Evolutionary conservation across 2,797 vertebrate species (phyloP), one percentile per base, ranked within the genome.

Genomic region (Sebastes vulpes): DNA sequence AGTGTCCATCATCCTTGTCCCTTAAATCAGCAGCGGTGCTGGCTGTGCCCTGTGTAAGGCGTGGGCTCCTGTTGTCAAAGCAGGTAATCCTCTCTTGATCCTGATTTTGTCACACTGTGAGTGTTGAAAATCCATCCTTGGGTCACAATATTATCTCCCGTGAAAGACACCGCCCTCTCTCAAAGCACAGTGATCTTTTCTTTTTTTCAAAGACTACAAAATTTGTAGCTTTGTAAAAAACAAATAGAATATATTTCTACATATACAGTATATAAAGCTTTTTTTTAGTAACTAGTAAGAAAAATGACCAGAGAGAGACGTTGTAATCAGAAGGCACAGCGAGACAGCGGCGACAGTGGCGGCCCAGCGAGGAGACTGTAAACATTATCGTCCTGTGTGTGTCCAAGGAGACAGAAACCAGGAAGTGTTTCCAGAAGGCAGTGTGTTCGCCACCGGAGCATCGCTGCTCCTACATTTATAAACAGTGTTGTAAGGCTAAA

Each of bases 241-340:
- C 90, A 91, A 83, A 88, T 82, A 79, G 50, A 86, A 81, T 91
- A 90, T 77, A 89, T 87, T 81, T 89, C 73, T 71, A 89, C 85
- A 89, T 87, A 77, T 77, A 91, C 53, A 79, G 64, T 84, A 81
- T 90, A 92, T 89, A 90, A 81, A 89, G 72, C 71, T 81, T 46
- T 46, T 46, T 85, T 87, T 77, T 89, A 88, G 77, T 81, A 82
- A 76, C 64, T 83, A 90, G 76, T 92, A 81, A 90, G 57, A 89
- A 91, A 91, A 91, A 79, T 70, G 82, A 91, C 71, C 87, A 81
- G 82, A 91, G 65, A 86, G 70, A 86, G 70, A 90, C 26, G 5
- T 46, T 46, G 42, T 60, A 52, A 78, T 79, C 72, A 74, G 88
- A 96, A 97, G 96, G 96, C 96, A 96, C 96, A 87, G 91, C 53